Evolutionary conservation across 2,797 vertebrate species (phyloP), one percentile per base, ranked within the genome.

Genomic region (Falco naumanni): DNA sequence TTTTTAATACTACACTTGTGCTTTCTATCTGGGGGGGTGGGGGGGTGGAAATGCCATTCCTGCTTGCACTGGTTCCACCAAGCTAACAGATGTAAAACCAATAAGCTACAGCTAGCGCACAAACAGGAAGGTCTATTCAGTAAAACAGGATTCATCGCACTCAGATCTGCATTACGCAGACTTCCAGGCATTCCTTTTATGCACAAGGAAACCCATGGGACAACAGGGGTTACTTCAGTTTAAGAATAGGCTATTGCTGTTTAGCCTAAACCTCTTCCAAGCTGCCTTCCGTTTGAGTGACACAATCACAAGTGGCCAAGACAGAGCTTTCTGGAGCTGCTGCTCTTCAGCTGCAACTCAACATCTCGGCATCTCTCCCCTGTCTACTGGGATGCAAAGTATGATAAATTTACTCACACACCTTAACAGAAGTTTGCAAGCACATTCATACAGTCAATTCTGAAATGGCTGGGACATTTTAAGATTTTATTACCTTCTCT

Each of bases 101-200:
- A 13, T 60, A n/a, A 53, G 69, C 50, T 0, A 22, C 2, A 63
- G 81, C 5, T 50, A 31, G 37, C 24, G 64, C 78, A 61, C 82
- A 89, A 95, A 93, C 94, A 93, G 92, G 95, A 95, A 95, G 71
- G 3, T 76, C 81, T 65, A 18, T 75, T 89, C 90, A 93, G 75
- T 11, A 16, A 3, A 61, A 91, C 87, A 82, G 93, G 91, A 95
- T 90, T 43, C 84, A 37, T 72, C 71, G 66, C 56, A 21, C 89
- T 85, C 33, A 1, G 82, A 57, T 34, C 2, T 17, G 18, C 59
- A 59, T 12, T 9, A 50, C 1, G 1, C 78, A 66, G 28, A 77
- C 93, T 95, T 89, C 72, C 89, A 91, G 79, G 68, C 51, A 0
- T 64, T 93, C 81, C 93, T 87, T 72, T 63, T 29, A 51, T 16